Evolutionary conservation across 2,113 vertebrate species (phyloP), one percentile per base, ranked within the genome.

Genomic region (Nerophis ophidion): DNA sequence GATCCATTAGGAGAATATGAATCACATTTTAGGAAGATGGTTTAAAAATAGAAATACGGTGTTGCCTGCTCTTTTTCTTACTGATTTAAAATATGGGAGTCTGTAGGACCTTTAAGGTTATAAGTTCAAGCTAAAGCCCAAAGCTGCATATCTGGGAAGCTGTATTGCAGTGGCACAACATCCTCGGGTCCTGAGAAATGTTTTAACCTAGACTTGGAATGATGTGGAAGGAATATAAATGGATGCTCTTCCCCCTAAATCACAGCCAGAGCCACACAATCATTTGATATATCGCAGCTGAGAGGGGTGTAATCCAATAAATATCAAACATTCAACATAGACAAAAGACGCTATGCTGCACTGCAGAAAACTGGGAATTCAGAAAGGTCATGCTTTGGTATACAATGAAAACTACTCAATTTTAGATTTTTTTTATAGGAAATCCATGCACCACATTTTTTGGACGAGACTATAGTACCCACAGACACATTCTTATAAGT

Each of bases 41-140:
- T 72, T 46, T 9, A 34, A 50, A 67, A 35, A 61, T 42, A 53
- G 26, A 6, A 67, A 57, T n/a, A 33, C 26, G 5, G 17, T 40
- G 34, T 7, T 64, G 45, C n/a, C n/a, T 44, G 17, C 1, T 6
- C 57, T 66, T 67, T 40, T 59, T 72, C 70, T 67, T 36, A 53
- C 45, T 57, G 8, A 4, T 52, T 72, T 40, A 48, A 40, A 54
- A 55, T 50, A 16, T 10, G 47, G 50, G 63, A 55, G 53, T 17
- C 53, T 65, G 40, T 51, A 9, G 68, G 72, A 78, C 81, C 74
- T 76, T 75, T 77, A 36, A 61, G 70, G 66, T 7, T 64, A 69
- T 57, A 44, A 55, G 66, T 50, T 51, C 60, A 61, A 74, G 69
- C 54, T 26, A n/a, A 26, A 57, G 65, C 70, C 63, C 57, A 44